These are phyloP conservation scores for Chaetura pelagica DNA, from an alignment of 2,113 vertebrate species.

Conservation along the genomic window DNA sequence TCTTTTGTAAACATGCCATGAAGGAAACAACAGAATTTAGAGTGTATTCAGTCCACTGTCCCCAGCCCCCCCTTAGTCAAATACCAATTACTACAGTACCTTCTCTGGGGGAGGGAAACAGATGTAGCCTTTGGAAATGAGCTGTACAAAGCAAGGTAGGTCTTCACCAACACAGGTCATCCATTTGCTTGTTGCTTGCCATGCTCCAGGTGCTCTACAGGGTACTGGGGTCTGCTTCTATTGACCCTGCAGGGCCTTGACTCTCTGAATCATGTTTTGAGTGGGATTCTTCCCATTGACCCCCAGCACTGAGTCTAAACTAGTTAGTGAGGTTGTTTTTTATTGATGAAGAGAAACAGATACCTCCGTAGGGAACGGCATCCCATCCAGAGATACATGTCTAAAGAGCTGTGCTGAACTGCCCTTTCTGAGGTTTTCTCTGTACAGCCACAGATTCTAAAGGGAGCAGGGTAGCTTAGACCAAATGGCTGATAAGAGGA, in stretches of 20 bases:
- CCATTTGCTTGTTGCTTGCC: background rate
- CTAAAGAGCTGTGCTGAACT: background rate
- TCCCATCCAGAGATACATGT: background rate
- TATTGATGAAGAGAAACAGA: conserved; percentile 27
- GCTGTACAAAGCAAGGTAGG: accelerated
- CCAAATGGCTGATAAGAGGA: background rate
- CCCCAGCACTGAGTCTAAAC: background rate
- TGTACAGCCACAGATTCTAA: background rate
- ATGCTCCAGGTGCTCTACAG: background rate
- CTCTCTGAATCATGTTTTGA: background rate
- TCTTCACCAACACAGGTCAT: background rate
- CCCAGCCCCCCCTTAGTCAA: background rate
- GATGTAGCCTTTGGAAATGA: background rate
- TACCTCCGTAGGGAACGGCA: background rate
- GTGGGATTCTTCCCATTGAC: background rate
- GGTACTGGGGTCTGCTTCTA: background rate
- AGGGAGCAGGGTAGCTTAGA: background rate
- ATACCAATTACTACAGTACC: background rate
- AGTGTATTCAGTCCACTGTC: background rate
- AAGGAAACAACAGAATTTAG: background rate
- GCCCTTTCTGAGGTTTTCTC: conserved; percentile 32
- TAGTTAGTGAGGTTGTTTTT: background rate
- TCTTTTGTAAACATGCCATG: background rate
- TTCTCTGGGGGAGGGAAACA: background rate
- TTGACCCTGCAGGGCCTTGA: background rate